Evolutionary conservation across 2,797 vertebrate species (phyloP), one percentile per base, ranked within the genome.

Genomic region (Apogon hyalosoma): DNA sequence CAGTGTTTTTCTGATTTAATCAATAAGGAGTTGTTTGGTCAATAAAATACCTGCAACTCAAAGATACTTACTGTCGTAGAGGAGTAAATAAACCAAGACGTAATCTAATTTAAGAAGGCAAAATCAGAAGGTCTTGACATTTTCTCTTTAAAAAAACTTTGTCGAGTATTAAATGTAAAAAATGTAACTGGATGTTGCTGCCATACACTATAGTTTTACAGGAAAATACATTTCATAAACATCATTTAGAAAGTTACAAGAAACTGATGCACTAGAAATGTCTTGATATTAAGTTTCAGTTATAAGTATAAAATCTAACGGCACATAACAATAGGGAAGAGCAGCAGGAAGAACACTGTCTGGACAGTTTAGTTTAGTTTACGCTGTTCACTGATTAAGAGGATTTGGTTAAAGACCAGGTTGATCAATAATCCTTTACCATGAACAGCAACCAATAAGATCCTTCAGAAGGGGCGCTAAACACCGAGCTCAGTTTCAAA

Each of bases 401-500:
- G 18, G 33, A 63, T 46, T 28, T 64, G n/a, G 46, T 81, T 33
- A 50, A 62, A 63, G 53, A 60, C 28, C 11, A 33, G 15, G 56
- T 61, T 60, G 55, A 80, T 54, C 46, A 61, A 6, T 62, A 61
- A 78, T 58, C 49, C 50, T 58, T n/a, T 40, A 24, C 21, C 16
- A 31, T 52, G 54, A 21, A 15, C 50, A 52, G 31, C 52, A 40
- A 7, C 56, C 46, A 33, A 14, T 31, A 33, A 59, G n/a, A 51
- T 21, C 60, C 39, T 49, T 75, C 56, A 38, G 55, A 56, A 55
- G n/a, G 4, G 8, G 12, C 33, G 46, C 58, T 50, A 41, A 77
- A 79, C 64, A 15, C 48, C 56, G 38, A 58, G 49, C 66, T 53
- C 64, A 14, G 63, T 58, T 52, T 59, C 11, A 73, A 69, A 86